Evolutionary conservation across 2,797 vertebrate species (phyloP), one percentile per base, ranked within the genome.

Genomic region (Discoglossus pictus): DNA sequence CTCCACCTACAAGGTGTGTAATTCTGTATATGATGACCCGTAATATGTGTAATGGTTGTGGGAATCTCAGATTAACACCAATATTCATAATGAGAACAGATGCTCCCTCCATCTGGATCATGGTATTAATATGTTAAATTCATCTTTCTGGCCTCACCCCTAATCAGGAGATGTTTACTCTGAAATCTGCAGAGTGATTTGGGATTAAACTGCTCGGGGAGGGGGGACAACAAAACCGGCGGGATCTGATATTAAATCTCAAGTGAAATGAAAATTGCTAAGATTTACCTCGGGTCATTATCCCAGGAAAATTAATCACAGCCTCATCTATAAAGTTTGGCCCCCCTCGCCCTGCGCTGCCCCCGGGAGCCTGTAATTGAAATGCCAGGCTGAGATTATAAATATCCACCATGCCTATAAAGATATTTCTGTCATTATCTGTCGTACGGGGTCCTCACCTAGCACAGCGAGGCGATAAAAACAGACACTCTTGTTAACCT

Each of bases 251-350:
- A 93, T 93, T 96, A 94, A 97, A 94, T 93, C 93, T 94, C 89
- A 79, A 83, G n/a, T 91, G 90, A 96, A 97, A 96, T 95, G 92
- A 95, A 96, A 95, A 97, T 94, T 91, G 92, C 90, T 88, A 93
- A 94, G 93, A 92, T 93, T 94, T 92, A 94, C 88, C 88, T 88
- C 84, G 90, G 91, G 92, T 94, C 85, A 90, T 91, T 89, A 88
- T 85, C 86, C 78, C 83, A 81, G 88, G 91, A 90, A 93, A 93
- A 93, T 92, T 93, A 95, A 94, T 96, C 92, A 94, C 84, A 87
- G 91, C 88, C 78, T 82, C 79, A 78, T 81, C 81, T 65, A 76
- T 80, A 73, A 75, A 75, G 61, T 75, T 78, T 79, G 65, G 61
- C 72, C 65, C 61, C 76, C 72, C 67, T 82, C 72, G 55, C 79